These are phyloP conservation scores for Orius insidiosus DNA, from an alignment of 1,140 invertebrate species.

Conservation along the genomic window DNA sequence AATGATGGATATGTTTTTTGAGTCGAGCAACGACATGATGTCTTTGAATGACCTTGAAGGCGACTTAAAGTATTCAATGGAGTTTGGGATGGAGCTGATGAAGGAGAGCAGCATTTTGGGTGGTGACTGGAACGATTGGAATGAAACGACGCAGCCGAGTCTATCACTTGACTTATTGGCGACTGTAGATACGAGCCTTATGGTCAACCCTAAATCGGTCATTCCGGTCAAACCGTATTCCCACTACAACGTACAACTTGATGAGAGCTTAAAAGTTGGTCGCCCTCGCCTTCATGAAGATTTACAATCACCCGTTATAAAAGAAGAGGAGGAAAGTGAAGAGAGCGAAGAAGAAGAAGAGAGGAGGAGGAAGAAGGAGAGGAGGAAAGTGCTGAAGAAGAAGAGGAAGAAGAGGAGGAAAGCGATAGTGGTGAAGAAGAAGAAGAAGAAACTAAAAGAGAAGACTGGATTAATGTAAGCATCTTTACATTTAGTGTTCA, in stretches of 20 bases:
- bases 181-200: neutral
- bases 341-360: neutral
- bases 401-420: neutral
- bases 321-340: neutral
- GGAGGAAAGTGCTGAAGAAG: neutral
- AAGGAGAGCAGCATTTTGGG: neutral
- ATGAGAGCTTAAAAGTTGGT: neutral
- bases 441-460: neutral
- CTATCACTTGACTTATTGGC: neutral
- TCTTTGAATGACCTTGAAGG: neutral
- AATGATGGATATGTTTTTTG: constrained; percentile 5
- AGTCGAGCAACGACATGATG: constrained; percentile 3
- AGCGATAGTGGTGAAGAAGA: neutral
- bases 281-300: neutral
- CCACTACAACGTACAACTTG: neutral
- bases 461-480: neutral
- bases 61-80: neutral
- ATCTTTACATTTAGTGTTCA: neutral
- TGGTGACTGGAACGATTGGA: neutral
- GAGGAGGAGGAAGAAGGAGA: neutral
- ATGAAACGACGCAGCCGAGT: neutral
- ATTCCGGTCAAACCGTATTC: neutral
- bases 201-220: neutral
- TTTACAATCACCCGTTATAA: neutral
- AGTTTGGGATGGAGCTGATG: neutral